phyloP scores from a whole-genome alignment of 30 jellyfish, hydroid and myxozoan species.

The Phacellophora camtschatica region DNA sequence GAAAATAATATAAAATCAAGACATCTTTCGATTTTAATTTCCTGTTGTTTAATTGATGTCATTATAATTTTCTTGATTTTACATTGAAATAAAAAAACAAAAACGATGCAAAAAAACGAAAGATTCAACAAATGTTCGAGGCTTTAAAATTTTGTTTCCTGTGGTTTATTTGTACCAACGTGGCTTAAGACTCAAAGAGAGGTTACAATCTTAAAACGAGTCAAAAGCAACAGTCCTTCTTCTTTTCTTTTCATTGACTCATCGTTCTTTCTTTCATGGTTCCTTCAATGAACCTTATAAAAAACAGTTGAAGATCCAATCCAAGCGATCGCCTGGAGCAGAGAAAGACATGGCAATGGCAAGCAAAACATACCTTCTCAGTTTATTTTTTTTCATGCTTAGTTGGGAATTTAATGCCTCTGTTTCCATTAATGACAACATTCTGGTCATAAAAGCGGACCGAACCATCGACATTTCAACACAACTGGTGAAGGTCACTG shows the following conservation, averaged over 20 bases:
- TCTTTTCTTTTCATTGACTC: conserved; percentile 12
- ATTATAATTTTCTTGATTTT: too few species aligned
- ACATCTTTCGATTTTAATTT: too few species aligned
- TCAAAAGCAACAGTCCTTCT: conserved; percentile 36
- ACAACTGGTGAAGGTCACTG: conserved; percentile 74
- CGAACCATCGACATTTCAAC: conserved; percentile 82
- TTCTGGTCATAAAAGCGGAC: conserved; percentile 61
- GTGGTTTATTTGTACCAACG: conserved; percentile 6
- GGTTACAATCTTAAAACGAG: conserved; percentile 28
- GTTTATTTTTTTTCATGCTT: conserved; percentile 19
- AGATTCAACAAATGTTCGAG: too few species aligned
- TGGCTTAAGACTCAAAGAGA: conserved; percentile 33
- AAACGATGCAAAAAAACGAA: too few species aligned
- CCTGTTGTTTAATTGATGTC: too few species aligned
- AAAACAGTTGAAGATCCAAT: background rate
- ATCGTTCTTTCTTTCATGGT: too few species aligned
- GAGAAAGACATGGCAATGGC: conserved; percentile 7
- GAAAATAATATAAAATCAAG: too few species aligned
- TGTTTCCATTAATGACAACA: conserved; percentile 43
- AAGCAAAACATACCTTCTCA: background rate
- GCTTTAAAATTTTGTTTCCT: background rate
- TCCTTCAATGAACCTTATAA: background rate
- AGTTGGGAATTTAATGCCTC: conserved; percentile 13
- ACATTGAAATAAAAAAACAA: too few species aligned
- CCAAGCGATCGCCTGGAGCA: conserved; percentile 32